Conservation (phyloP, 35 echinoderm and acorn worm genomes). For the Hemicentrotus pulcherrimus region DNA sequence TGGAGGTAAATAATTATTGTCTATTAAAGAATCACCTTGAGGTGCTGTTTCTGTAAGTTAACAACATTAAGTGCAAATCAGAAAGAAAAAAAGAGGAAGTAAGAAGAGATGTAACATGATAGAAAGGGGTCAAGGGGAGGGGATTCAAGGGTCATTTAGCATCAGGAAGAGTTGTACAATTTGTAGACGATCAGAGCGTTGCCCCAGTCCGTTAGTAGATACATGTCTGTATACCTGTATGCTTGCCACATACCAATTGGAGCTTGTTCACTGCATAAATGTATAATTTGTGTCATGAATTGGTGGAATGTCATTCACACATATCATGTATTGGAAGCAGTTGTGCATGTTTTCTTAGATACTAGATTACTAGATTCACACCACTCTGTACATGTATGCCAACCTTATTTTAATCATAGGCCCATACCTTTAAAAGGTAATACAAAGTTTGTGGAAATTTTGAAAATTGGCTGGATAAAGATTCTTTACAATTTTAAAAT, state of each 20-base stretch:
- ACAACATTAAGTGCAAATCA: too few species aligned
- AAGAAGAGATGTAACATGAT: too few species aligned
- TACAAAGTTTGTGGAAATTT: too few species aligned
- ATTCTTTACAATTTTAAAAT: too few species aligned
- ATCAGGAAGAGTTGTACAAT: neutral
- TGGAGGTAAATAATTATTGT: too few species aligned
- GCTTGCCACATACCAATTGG: neutral
- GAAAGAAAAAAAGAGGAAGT: too few species aligned
- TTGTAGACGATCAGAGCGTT: neutral
- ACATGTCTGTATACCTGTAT: neutral
- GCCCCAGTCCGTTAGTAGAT: neutral
- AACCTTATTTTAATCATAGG: neutral
- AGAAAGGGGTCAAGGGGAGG: too few species aligned
- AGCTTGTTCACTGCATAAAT: neutral
- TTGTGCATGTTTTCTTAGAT: neutral
- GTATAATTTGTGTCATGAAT: neutral
- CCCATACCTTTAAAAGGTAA: neutral
- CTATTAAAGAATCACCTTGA: too few species aligned
- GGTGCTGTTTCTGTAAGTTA: too few species aligned
- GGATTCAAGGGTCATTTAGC: too few species aligned
- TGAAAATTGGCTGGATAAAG: too few species aligned
- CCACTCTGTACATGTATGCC: neutral
- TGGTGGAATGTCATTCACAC: neutral
- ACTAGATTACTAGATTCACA: neutral
- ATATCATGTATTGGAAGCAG: neutral